Base-by-base conservation (phyloP, 1,140 invertebrate species). In the Formica selysi region DNA sequence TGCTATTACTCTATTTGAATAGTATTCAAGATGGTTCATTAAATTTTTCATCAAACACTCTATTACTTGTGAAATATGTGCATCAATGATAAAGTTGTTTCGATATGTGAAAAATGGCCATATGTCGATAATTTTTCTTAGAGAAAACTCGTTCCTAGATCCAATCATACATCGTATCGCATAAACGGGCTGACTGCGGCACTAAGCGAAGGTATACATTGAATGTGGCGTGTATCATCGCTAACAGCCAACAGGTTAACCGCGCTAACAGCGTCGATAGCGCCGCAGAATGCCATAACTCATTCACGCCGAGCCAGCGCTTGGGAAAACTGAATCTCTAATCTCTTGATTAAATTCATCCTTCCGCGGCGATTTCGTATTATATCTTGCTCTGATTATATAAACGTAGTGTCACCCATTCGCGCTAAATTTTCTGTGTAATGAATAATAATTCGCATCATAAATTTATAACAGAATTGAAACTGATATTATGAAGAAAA, bases 201-300 rank as follows among this genome's bases (percentile, higher is more conserved):
- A 54, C 44, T 44, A 38, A 68, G 78, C 54, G 36, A 38, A 81
- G 51, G 79, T 38, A 81, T 59, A 81, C 54, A 74, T 83, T 74
- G 85, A 83, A 88, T 88, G 64, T 81, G 89, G 79, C 59, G 76
- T 90, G 89, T 76, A 91, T 90, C 89, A 90, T 90, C 89, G 76
- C 41, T 90, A 89, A 89, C 88, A 86, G 57, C 81, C 76, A 71
- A 78, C 83, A 65, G 67, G 86, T 74, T 86, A 86, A 74, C 76
- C 62, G 87, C 73, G 79, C 86, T 85, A 87, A 88, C 87, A 85
- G 74, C 86, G 74, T 84, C 89, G 86, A 91, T 88, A 84, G 89
- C 81, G 64, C 83, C 80, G 80, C 54, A 74, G 71, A 74, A 76
- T 76, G 70, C 70, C 68, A 86, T 87, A 86, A 86, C 68, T 85